Evolutionary conservation across 2,113 vertebrate genomes (phyloP), one percentile per base, ranked within the genome.

Genomic region (Phylloscopus trochiloides): DNA sequence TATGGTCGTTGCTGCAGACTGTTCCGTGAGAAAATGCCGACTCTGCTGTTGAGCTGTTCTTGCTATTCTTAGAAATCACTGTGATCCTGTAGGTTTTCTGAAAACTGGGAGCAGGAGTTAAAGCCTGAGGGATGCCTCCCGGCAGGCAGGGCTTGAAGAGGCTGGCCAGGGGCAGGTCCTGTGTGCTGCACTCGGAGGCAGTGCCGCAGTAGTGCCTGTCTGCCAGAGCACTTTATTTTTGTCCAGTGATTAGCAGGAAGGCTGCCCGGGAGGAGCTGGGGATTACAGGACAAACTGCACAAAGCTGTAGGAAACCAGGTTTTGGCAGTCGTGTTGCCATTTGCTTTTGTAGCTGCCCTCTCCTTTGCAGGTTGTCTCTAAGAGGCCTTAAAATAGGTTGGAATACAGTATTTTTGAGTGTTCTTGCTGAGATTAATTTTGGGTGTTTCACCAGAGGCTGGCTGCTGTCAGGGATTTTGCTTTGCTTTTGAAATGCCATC

Each of bases 211-310:
- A 24, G 38, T 26, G 82, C 79, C 63, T 25, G 20, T 9, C 59
- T 91, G 89, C 86, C 71, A 88, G 78, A 76, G 54, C 80, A 21
- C 73, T 95, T 95, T 77, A 86, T 96, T 94, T 95, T 86, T 71
- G 86, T 80, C 68, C 47, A 7, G 76, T 8, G 38, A 66, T 88
- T 89, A 80, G 52, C 83, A 34, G 89, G 26, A 80, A 73, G 72
- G 86, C 76, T 91, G 72, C 48, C 63, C 43, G 19, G 71, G 76
- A 74, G 95, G 83, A 96, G 86, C 91, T 68, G 14, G 75, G 62
- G 71, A 92, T 95, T 90, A 79, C 2, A 3, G 50, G 58, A 51
- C 89, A 73, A 61, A 38, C 79, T 50, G 19, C 47, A 38, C 68
- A 58, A 21, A 57, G 76, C 95, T 54, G 20, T 32, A 58, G 76